Conservation (phyloP, 2,888 invertebrate genomes). For the Drosophila longiperda region DNA sequence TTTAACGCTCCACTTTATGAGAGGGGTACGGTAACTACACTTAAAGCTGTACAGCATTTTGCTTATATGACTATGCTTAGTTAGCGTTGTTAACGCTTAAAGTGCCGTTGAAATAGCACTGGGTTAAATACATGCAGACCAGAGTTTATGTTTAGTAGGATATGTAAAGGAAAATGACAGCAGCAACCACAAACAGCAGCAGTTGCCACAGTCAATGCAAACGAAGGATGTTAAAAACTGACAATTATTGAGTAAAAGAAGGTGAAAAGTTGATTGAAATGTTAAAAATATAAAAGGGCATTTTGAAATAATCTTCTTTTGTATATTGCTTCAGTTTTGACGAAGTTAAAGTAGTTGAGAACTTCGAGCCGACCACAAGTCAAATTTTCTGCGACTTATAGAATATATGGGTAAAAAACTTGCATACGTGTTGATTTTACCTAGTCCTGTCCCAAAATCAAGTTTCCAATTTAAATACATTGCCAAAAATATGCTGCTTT, state of each 20-base stretch:
- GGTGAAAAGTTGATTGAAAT: neutral
- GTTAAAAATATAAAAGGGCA: neutral
- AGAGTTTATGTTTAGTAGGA: neutral
- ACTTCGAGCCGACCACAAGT: no score
- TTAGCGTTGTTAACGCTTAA: conserved; percentile 27
- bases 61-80: conserved; percentile 16
- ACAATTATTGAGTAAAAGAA: neutral
- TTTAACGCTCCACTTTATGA: conserved; percentile 17
- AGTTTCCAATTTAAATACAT: neutral
- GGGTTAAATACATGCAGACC: conserved; percentile 2
- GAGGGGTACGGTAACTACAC: neutral
- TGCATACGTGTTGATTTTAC: neutral
- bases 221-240: no score
- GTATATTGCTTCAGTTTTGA: neutral
- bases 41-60: conserved; percentile 25
- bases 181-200: neutral
- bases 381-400: no score
- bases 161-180: conserved; percentile 1
- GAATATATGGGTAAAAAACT: neutral
- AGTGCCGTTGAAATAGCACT: conserved; percentile 43
- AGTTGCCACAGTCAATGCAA: neutral
- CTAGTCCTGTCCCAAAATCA: neutral
- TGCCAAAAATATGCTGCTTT: neutral
- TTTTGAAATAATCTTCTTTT: neutral
- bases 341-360: no score